A percentile compares a stretch with the other conserved stretches of the same genome.
Conservation (phyloP, 2,888 invertebrate species). For the Acleris emargana region DNA sequence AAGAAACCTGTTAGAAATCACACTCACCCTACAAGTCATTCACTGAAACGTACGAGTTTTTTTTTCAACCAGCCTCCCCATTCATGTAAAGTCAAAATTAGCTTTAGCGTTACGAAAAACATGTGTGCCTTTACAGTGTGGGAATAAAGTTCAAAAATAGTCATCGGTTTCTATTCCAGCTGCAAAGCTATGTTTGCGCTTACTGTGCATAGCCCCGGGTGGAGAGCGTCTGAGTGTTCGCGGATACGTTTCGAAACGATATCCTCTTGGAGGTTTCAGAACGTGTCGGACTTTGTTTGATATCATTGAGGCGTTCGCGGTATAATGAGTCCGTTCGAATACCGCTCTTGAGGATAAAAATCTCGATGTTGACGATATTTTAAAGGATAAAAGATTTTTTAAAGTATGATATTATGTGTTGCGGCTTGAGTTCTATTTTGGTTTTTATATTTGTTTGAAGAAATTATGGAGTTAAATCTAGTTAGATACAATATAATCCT, state of each 20-base stretch:
- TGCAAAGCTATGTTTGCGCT: conserved; percentile 26
- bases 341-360: conserved; percentile 21
- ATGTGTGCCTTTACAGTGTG: conserved; percentile 29
- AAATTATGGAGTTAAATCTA: no score
- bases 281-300: conserved; percentile 36
- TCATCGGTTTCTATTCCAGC: conserved; percentile 13
- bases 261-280: conserved; percentile 32
- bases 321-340: conserved; percentile 34
- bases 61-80: conserved; percentile 30
- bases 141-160: conserved; percentile 40
- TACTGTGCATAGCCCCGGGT: conserved; percentile 34
- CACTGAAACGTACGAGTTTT: conserved; percentile 29
- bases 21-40: conserved; percentile 49
- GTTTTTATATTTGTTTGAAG: not conserved
- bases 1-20: conserved; percentile 32
- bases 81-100: conserved; percentile 45
- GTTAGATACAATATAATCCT: accelerated
- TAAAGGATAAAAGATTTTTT: not conserved
- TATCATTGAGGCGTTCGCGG: conserved; percentile 33
- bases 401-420: conserved; percentile 9
- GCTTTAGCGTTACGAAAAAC: conserved; percentile 20
- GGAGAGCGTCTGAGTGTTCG: conserved; percentile 55
- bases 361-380: conserved; percentile 9
- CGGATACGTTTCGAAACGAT: conserved; percentile 37
- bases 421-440: not conserved